Percentiles rank a stretch among this genome's conserved stretches.
Evolutionary conservation across 2,888 invertebrate species (phyloP).

Genomic region (Zootermopsis nevadensis): DNA sequence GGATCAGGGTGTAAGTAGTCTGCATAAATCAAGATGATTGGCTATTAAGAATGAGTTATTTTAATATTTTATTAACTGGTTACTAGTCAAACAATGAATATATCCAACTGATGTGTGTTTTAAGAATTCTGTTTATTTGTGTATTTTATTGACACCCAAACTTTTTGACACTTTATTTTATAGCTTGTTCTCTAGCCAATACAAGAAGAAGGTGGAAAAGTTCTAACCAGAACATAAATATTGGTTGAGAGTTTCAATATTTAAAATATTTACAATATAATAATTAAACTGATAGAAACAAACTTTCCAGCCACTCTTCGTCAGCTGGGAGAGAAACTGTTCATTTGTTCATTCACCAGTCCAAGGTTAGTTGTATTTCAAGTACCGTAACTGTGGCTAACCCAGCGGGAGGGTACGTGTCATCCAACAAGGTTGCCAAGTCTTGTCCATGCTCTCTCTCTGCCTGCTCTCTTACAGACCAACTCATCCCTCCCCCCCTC

Average conservation of each 20-base stretch:
- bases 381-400: constrained; percentile 14
- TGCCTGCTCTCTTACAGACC: constrained; percentile 41
- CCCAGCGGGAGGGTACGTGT: background rate
- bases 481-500: constrained; percentile 40
- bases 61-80: constrained; percentile 53
- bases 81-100: constrained; percentile 53
- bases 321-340: constrained; percentile 44
- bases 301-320: constrained; percentile 54
- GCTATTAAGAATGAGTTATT: constrained; percentile 45
- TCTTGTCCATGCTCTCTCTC: background rate
- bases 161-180: constrained; percentile 53
- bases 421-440: background rate
- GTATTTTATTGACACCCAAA: constrained; percentile 55
- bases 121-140: constrained; percentile 55
- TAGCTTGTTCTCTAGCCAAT: constrained; percentile 54
- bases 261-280: constrained; percentile 56
- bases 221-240: constrained; percentile 53
- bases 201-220: constrained; percentile 55
- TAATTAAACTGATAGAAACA: constrained; percentile 53
- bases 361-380: constrained; percentile 37
- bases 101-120: constrained; percentile 52
- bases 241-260: constrained; percentile 53
- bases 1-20: constrained; percentile 18
- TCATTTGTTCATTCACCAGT: constrained; percentile 27
- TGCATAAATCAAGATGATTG: constrained; percentile 15